Base-by-base conservation (phyloP, 2,888 invertebrate species). In the Chaitophorus viminalis region DNA sequence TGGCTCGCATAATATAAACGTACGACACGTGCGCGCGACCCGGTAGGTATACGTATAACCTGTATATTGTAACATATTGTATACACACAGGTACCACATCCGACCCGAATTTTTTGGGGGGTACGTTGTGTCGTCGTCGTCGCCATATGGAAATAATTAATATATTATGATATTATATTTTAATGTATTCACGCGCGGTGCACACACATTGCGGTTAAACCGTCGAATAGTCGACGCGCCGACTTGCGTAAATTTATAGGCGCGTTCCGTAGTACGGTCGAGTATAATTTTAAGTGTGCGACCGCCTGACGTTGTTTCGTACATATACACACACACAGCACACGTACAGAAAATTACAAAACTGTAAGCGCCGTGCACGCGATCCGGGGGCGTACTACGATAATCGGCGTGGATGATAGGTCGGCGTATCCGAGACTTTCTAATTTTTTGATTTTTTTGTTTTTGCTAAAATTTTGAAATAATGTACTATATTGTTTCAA, bases 221-320 rank as follows among this genome's bases (percentile, higher is more conserved):
- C 60, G 60, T 60, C n/a, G 5, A 46, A 46, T 4, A 1, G 65
- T 29, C 65, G 65, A 25, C 31, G 46, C 31, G 36, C 18, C 76
- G 39, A 39, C 65, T 81, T 39, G n/a, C 68, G 79, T 39, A 29
- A 8, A 11, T 29, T 65, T 68, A 17, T 79, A 81, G 68, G 79
- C 79, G 65, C 79, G 79, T 68, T 29, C 65, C 39, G 81, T 54
- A n/a, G n/a, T n/a, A n/a, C n/a, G n/a, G n/a, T n/a, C n/a, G n/a
- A n/a, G n/a, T n/a, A n/a, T n/a, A n/a, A n/a, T n/a, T n/a, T n/a
- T n/a, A n/a, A n/a, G n/a, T n/a, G n/a, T n/a, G n/a, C n/a, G n/a
- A n/a, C n/a, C n/a, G n/a, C n/a, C n/a, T n/a, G n/a, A n/a, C n/a
- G n/a, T n/a, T n/a, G n/a, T n/a, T n/a, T n/a, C n/a, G n/a, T n/a